A percentile compares a stretch with the other conserved stretches of the same genome.
phyloP scores from a whole-genome alignment of 2,797 vertebrate genomes.

The Spondyliosoma cantharus region DNA sequence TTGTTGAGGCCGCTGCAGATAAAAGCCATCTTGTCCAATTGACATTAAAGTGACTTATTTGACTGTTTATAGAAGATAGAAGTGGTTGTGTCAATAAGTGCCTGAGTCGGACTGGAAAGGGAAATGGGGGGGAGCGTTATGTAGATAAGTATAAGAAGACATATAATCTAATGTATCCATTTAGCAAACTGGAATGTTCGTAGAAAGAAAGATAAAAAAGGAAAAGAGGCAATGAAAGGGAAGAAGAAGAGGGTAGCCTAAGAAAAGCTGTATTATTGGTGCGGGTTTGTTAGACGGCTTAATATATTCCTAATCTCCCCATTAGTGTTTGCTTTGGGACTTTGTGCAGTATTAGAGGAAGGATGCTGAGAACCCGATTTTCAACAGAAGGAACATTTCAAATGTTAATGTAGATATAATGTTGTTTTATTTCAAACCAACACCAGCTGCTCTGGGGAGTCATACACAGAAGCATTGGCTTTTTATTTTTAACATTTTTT shows the following conservation, averaged over 20 bases:
- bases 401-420: conserved; percentile 25
- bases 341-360: conserved; percentile 23
- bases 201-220: not conserved
- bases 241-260: not conserved
- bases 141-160: not conserved
- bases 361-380: conserved; percentile 26
- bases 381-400: conserved; percentile 34
- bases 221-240: not conserved
- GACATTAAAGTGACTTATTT: not conserved
- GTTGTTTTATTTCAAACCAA: conserved; percentile 25
- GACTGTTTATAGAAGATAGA: conserved; percentile 3
- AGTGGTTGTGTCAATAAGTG: not conserved
- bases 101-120: not conserved
- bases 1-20: not conserved
- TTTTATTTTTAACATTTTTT: not conserved
- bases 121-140: not conserved
- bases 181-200: conserved; percentile 4
- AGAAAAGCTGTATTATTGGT: conserved; percentile 6
- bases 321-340: conserved; percentile 36
- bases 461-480: not conserved
- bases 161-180: conserved; percentile 1
- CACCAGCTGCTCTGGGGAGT: conserved; percentile 11
- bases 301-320: conserved; percentile 43
- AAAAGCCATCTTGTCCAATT: not conserved
- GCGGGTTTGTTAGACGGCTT: conserved; percentile 34